These are phyloP conservation scores for Lagocephalus sceleratus DNA, from an alignment of 2,797 vertebrate species.

Conservation along the genomic window DNA sequence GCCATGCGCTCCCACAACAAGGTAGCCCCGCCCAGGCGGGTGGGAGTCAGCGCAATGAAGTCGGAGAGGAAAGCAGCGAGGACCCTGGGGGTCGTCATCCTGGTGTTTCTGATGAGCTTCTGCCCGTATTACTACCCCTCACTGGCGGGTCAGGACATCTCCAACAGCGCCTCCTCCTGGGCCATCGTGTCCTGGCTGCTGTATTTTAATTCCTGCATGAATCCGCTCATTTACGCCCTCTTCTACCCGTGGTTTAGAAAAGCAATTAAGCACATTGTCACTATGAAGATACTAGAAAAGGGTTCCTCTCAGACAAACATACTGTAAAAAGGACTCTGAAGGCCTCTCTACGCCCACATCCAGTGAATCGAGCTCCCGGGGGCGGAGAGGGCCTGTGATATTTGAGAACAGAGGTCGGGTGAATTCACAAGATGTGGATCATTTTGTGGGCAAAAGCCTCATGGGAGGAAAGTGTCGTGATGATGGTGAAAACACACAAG, in stretches of 20 bases:
- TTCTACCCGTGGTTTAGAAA: constrained; percentile 68
- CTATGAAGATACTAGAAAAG: constrained; percentile 48
- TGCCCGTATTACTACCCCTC: constrained; percentile 58
- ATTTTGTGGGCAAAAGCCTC: no score
- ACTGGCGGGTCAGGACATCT: constrained; percentile 33
- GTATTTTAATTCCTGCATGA: constrained; percentile 61
- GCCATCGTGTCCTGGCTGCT: constrained; percentile 51
- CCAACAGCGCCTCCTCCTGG: constrained; percentile 27
- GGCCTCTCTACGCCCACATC: no score
- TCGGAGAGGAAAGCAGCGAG: constrained; percentile 64
- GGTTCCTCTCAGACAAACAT: constrained; percentile 28
- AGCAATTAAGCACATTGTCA: constrained; percentile 50
- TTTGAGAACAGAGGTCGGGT: no score
- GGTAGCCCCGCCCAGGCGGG: not conserved
- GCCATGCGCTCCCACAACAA: constrained; percentile 21
- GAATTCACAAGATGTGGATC: no score
- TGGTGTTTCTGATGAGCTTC: constrained; percentile 57
- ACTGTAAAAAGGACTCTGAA: no score
- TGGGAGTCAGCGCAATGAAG: constrained; percentile 24
- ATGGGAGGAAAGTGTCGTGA: no score
- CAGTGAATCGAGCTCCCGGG: no score
- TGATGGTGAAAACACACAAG: no score
- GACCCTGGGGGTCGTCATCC: constrained; percentile 58
- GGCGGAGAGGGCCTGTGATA: no score
- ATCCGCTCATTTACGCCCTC: constrained; percentile 63